Percentiles rank a stretch among this genome's conserved stretches.
These are phyloP conservation scores for Noctua pronuba DNA, from an alignment of 2,888 invertebrate species.

Conservation along the genomic window DNA sequence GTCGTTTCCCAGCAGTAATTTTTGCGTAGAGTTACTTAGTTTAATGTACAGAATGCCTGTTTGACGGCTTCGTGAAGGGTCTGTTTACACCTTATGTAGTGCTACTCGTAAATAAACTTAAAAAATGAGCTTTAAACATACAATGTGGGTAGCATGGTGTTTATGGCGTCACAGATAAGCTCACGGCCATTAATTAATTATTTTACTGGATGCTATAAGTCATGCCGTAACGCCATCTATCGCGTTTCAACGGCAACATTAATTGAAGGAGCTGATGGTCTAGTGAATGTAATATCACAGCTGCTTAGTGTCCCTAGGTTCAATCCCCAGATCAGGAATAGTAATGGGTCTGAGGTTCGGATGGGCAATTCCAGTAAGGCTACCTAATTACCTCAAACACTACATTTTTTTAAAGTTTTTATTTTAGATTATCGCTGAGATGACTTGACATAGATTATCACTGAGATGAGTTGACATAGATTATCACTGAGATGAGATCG, in stretches of 20 bases:
- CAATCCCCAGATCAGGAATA: not conserved
- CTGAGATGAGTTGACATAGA: too few species aligned
- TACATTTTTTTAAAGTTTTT: not conserved
- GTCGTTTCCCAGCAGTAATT: too few species aligned
- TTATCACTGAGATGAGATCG: not conserved
- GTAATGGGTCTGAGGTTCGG: not conserved
- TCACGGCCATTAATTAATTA: not conserved
- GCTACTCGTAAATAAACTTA: not conserved
- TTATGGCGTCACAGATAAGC: not conserved
- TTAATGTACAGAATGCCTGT: too few species aligned
- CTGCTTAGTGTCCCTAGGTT: not conserved
- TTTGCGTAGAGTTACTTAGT: too few species aligned
- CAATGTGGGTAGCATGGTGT: not conserved
- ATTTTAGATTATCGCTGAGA: not conserved
- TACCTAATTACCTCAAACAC: not conserved
- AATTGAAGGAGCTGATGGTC: not conserved
- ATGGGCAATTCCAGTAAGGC: not conserved
- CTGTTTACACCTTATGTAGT: too few species aligned
- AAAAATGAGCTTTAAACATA: not conserved
- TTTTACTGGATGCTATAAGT: not conserved
- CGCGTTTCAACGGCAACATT: not conserved
- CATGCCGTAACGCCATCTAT: slow-evolving; percentile 6
- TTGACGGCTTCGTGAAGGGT: too few species aligned
- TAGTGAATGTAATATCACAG: not conserved
- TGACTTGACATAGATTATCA: not conserved